These are phyloP conservation scores for Calidris pygmaea DNA, from an alignment of 2,113 vertebrate species.

Conservation along the genomic window DNA sequence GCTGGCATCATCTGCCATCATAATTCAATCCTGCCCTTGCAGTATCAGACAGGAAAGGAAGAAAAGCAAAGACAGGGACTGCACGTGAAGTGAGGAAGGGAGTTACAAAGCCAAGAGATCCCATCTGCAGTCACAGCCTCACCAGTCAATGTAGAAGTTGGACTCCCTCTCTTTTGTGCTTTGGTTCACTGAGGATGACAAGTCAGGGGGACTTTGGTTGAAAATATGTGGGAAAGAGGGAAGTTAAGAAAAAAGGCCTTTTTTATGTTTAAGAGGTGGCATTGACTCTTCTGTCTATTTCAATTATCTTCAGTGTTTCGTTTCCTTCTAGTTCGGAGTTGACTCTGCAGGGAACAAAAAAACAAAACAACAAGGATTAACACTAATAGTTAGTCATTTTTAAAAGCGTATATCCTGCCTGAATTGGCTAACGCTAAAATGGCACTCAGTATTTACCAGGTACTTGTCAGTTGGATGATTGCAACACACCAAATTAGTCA, in stretches of 20 bases:
- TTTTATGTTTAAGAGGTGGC: slow-evolving; percentile 80
- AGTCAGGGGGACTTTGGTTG: slow-evolving; percentile 32
- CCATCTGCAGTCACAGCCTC: slow-evolving; percentile 25
- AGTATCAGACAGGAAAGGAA: neutral
- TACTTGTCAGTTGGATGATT: neutral
- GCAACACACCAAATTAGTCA: neutral
- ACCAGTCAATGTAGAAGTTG: slow-evolving; percentile 12
- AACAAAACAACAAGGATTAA: neutral
- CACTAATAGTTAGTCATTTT: neutral
- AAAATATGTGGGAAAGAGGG: slow-evolving; percentile 26
- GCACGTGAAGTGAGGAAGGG: neutral
- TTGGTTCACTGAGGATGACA: slow-evolving; percentile 54
- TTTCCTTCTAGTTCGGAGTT: slow-evolving; percentile 77
- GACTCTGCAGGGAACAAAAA: slow-evolving; percentile 68
- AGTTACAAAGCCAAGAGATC: neutral
- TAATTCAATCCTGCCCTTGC: slow-evolving; percentile 1
- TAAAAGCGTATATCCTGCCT: neutral
- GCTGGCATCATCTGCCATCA: slow-evolving; percentile 19
- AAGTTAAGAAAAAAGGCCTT: neutral
- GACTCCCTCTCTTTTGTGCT: slow-evolving; percentile 46
- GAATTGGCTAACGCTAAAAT: neutral
- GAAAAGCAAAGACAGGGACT: slow-evolving; percentile 41
- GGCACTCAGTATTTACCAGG: neutral
- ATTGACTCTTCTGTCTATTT: slow-evolving; percentile 85
- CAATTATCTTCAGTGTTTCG: slow-evolving; percentile 81